phyloP scores from a whole-genome alignment of 2,113 vertebrate genomes.

The Odontesthes bonariensis region DNA sequence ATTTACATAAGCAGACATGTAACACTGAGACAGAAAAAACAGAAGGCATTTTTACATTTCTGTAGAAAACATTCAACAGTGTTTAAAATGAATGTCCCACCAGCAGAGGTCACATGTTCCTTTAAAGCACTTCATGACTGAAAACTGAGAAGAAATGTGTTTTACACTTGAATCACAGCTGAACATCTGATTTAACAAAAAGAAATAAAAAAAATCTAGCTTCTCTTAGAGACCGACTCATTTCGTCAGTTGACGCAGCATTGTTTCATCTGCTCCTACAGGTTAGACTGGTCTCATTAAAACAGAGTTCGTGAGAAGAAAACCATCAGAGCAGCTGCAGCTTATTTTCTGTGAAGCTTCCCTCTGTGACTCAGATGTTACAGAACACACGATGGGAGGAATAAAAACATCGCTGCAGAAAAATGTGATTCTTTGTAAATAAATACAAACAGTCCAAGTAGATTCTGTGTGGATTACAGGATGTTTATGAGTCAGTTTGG shows the following conservation, averaged over 20 bases:
- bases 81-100: neutral
- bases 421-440: neutral
- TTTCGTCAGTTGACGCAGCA: no score
- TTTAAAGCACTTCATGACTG: neutral
- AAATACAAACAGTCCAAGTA: neutral
- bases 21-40: neutral
- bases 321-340: neutral
- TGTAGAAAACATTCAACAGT: constrained; percentile 1
- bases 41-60: neutral
- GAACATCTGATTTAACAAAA: neutral
- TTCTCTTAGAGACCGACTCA: no score
- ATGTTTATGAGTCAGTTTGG: neutral
- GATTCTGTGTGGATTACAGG: neutral
- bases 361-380: neutral
- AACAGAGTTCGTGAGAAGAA: no score
- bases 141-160: neutral
- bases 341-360: neutral
- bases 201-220: neutral
- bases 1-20: neutral
- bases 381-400: no score
- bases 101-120: neutral
- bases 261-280: no score
- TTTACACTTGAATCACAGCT: no score
- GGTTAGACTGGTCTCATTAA: no score
- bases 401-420: neutral